A percentile compares a stretch with the other conserved stretches of the same genome.
These are phyloP conservation scores for Pterophyllum scalare DNA, from an alignment of 2,113 vertebrate species.

Conservation along the genomic window DNA sequence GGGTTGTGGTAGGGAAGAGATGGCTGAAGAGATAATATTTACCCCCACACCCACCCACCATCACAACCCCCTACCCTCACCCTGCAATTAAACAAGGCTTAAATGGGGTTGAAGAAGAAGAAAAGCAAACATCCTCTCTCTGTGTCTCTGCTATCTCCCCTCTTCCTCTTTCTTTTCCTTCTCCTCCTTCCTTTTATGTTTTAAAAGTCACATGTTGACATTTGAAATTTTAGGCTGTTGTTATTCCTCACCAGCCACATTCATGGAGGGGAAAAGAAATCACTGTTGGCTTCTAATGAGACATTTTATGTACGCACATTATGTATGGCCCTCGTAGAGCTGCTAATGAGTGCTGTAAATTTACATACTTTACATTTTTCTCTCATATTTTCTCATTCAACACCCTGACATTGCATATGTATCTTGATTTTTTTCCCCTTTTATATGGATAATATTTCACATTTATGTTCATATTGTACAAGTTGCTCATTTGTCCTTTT, in stretches of 20 bases:
- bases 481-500: background rate
- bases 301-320: constrained; percentile 39
- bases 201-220: constrained; percentile 35
- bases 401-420: background rate
- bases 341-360: constrained; percentile 44
- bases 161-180: background rate
- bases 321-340: constrained; percentile 22
- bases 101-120: constrained; percentile 57
- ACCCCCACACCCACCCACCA: constrained; percentile 39
- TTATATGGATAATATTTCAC: constrained; percentile 27
- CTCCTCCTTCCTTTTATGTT: background rate
- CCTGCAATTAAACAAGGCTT: constrained; percentile 73
- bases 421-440: constrained; percentile 20
- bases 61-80: constrained; percentile 17
- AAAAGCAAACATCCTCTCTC: constrained; percentile 64
- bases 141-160: background rate
- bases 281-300: constrained; percentile 35
- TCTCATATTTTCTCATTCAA: constrained; percentile 10
- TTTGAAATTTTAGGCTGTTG: constrained; percentile 13
- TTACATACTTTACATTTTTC: constrained; percentile 23
- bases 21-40: constrained; percentile 78
- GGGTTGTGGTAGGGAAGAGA: constrained; percentile 65
- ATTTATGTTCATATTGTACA: constrained; percentile 6
- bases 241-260: constrained; percentile 31
- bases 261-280: constrained; percentile 4